Evolutionary conservation across 2,888 invertebrate genomes (phyloP).

Genomic region (Netelia fuscicornis): DNA sequence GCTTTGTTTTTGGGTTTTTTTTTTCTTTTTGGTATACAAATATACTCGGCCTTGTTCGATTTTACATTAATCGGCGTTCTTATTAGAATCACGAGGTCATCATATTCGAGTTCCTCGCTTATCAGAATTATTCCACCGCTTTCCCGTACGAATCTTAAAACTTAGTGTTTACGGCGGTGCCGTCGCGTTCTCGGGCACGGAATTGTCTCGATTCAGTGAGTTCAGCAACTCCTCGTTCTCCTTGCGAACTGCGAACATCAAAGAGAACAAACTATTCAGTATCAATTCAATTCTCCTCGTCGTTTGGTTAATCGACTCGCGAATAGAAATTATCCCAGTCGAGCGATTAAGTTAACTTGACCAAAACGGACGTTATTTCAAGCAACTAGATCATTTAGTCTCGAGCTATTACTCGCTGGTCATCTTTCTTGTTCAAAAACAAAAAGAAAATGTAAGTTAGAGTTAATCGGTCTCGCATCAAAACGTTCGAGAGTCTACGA

Average conservation of each 20-base stretch:
- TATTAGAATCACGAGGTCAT: not conserved
- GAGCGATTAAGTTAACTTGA: too few species aligned
- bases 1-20: conserved; percentile 20
- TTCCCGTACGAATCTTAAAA: conserved; percentile 38
- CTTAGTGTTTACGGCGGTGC: conserved; percentile 68
- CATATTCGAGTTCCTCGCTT: conserved; percentile 20
- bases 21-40: conserved; percentile 40
- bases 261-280: not conserved
- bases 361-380: too few species aligned
- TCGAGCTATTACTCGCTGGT: too few species aligned
- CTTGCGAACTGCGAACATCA: conserved; percentile 91
- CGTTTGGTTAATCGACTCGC: not conserved
- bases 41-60: conserved; percentile 15
- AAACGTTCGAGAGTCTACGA: not conserved
- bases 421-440: too few species aligned
- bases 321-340: not conserved
- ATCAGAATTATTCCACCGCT: conserved; percentile 45
- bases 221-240: conserved; percentile 95
- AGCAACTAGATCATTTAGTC: too few species aligned
- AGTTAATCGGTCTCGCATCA: not conserved
- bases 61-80: not conserved
- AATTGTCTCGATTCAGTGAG: conserved; percentile 87
- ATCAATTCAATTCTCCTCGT: not conserved
- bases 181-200: conserved; percentile 78
- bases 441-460: not conserved